phyloP scores from a whole-genome alignment of 2,113 vertebrate genomes.

The Notothenia rossii region DNA sequence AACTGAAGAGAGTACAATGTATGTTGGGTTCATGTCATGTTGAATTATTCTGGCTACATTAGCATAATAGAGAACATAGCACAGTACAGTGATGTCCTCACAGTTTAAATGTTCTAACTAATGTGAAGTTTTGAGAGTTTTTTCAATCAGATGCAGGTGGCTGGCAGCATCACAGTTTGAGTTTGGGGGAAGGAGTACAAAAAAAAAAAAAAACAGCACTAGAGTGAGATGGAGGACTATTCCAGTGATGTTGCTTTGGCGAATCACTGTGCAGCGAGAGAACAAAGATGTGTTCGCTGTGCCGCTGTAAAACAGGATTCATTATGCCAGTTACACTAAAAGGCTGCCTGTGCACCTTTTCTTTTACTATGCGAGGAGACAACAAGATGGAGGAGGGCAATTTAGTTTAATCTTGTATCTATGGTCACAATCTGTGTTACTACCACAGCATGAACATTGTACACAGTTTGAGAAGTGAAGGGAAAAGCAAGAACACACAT shows the following conservation, averaged over 20 bases:
- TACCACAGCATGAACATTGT: neutral
- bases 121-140: slow-evolving; percentile 61
- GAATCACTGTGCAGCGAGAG: slow-evolving; percentile 38
- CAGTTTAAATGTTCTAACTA: slow-evolving; percentile 25
- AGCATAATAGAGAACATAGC: neutral
- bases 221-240: slow-evolving; percentile 54
- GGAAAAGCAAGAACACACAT: slow-evolving; percentile 7
- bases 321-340: slow-evolving; percentile 34
- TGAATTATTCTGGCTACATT: neutral
- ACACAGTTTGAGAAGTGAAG: neutral
- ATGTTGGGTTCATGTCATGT: neutral
- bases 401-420: neutral
- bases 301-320: slow-evolving; percentile 43
- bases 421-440: neutral
- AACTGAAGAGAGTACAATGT: neutral
- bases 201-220: slow-evolving; percentile 19
- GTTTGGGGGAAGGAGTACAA: slow-evolving; percentile 34
- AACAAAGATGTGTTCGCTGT: slow-evolving; percentile 53
- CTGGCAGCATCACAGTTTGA: slow-evolving; percentile 39
- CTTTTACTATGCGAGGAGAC: slow-evolving; percentile 20
- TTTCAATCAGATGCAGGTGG: slow-evolving; percentile 60
- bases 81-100: neutral
- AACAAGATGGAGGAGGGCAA: slow-evolving; percentile 43
- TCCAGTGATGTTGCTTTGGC: slow-evolving; percentile 48
- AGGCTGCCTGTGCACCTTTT: slow-evolving; percentile 23